Conservation (phyloP, 2,797 vertebrate genomes). For the Oreochromis mossambicus region DNA sequence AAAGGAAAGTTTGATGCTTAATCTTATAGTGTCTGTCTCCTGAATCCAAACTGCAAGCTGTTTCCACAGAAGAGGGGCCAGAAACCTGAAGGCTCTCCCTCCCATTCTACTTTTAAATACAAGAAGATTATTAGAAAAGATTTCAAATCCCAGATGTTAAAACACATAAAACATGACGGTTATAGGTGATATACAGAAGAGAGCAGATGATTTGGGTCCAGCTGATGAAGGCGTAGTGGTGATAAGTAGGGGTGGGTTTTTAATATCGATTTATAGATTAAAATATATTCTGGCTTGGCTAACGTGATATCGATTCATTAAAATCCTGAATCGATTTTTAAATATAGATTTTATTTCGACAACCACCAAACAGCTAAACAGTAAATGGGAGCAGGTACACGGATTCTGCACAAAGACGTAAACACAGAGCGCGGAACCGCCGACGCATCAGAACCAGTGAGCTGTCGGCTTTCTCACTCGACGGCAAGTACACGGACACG, state of each 20-base stretch:
- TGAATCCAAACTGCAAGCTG: neutral
- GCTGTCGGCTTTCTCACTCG: no score
- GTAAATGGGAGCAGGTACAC: no score
- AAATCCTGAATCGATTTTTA: no score
- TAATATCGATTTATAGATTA: neutral
- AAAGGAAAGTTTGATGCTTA: fast-evolving
- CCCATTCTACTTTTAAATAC: neutral
- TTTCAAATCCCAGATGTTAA: neutral
- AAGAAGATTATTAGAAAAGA: neutral
- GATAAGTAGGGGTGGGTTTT: neutral
- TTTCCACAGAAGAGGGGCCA: neutral
- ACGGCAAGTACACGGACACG: no score
- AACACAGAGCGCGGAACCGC: no score
- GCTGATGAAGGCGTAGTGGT: neutral
- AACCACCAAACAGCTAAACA: no score
- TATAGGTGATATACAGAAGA: neutral
- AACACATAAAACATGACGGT: neutral
- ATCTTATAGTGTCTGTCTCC: neutral
- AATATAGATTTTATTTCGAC: no score
- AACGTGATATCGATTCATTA: neutral
- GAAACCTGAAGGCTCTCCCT: fast-evolving
- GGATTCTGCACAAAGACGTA: no score
- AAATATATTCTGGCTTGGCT: neutral
- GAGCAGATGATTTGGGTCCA: neutral
- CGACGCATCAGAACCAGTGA: no score